Evolutionary conservation across 2,888 invertebrate species (phyloP), one percentile per base, ranked within the genome.

Genomic region (Dione vanillae): DNA sequence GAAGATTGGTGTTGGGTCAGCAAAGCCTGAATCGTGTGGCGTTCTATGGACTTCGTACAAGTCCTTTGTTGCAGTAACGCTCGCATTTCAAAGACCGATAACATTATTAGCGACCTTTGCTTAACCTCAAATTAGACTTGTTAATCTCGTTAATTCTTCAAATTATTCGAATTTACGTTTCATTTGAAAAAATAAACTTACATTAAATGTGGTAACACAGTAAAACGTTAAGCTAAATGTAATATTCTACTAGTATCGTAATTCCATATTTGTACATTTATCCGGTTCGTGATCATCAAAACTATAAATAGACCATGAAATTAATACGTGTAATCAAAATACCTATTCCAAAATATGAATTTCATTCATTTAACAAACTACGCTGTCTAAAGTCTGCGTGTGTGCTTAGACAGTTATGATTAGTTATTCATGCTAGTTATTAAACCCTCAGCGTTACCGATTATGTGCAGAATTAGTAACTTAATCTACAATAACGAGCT

Each of bases 391-490:
- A n/a, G 16, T 41, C 59, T 12, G 20, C 47, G 47, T 58, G 58
- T 61, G n/a, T 45, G 45, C 37, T 59, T 52, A 58, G 20, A 61
- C 66, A 66, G 40, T 12, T 40, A 16, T 40, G 51, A 47, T 52
- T 45, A 66, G 45, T 40, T 66, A 70, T 70, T 70, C 54, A 70
- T 54, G 45, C 59, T 43, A 40, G 64, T 64, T 65, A 59, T 70
- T 65, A 70, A 70, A 51, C 70, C 59, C 65, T 54, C 45, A 61
- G 20, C 27, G 54, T 66, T 47, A 47, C 66, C 70, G 70, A 67
- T 67, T 70, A 70, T 62, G 61, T 54, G 65, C 19, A 45, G 61
- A 59, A 59, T 70, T 70, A 70, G 51, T 54, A 70, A 65, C 65
- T 65, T 61, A 59, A 66, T 61, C 61, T 67, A 52, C 37, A 54